Percentiles rank a stretch among this genome's conserved stretches.
These are phyloP conservation scores for Meteorus colon DNA, from an alignment of 2,888 invertebrate species.

Conservation along the genomic window DNA sequence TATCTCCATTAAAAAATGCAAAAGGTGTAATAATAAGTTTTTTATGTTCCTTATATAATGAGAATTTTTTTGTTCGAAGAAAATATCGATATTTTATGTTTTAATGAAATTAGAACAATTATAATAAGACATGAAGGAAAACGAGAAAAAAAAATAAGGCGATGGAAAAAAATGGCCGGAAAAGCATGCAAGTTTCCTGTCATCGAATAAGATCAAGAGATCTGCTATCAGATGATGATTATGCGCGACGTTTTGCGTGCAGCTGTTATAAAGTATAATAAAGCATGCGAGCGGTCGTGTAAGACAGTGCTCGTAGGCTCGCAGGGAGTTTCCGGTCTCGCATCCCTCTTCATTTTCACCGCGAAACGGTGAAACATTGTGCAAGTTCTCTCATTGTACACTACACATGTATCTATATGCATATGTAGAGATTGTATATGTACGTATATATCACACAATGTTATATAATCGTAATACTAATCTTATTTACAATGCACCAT, in stretches of 20 bases:
- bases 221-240: slow-evolving; percentile 67
- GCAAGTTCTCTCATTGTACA: background rate
- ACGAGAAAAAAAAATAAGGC: slow-evolving; percentile 1
- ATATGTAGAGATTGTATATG: slow-evolving; percentile 24
- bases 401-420: background rate
- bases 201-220: slow-evolving; percentile 64
- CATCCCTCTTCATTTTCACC: slow-evolving; percentile 33
- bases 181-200: slow-evolving; percentile 62
- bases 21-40: slow-evolving; percentile 32
- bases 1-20: slow-evolving; percentile 44
- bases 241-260: slow-evolving; percentile 59
- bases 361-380: slow-evolving; percentile 20
- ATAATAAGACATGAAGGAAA: background rate
- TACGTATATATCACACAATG: background rate
- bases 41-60: too few relatives aligned
- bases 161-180: slow-evolving; percentile 39
- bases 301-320: slow-evolving; percentile 43
- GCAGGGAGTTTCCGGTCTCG: slow-evolving; percentile 42
- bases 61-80: too few relatives aligned
- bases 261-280: slow-evolving; percentile 39
- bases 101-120: background rate
- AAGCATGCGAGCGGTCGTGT: slow-evolving; percentile 43
- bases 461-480: background rate
- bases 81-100: too few relatives aligned
- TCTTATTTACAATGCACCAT: background rate